phyloP scores from a whole-genome alignment of 2,113 vertebrate genomes.

The Eleginops maclovinus region DNA sequence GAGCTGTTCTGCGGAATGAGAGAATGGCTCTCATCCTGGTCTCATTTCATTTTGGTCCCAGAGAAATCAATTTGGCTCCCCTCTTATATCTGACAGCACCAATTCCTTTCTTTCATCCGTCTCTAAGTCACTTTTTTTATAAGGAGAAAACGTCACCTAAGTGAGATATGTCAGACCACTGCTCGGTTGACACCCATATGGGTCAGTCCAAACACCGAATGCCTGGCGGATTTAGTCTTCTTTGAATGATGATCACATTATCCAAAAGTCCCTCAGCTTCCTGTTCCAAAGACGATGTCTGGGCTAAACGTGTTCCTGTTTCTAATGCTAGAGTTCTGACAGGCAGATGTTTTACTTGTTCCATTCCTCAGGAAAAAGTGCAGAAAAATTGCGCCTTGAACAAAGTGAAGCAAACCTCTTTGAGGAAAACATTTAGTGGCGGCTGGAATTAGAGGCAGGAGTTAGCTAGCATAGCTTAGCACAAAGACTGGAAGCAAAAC shows the following conservation, averaged over 20 bases:
- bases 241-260: neutral
- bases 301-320: neutral
- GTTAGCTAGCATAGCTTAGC: neutral
- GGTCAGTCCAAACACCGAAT: neutral
- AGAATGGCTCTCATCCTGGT: slow-evolving; percentile 27
- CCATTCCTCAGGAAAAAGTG: no score
- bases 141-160: neutral
- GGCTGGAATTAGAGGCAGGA: neutral
- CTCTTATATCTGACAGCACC: slow-evolving; percentile 14
- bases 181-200: neutral
- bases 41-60: slow-evolving; percentile 31
- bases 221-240: neutral
- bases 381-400: no score
- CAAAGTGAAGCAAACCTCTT: no score
- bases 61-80: slow-evolving; percentile 29
- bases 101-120: slow-evolving; percentile 2
- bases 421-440: no score
- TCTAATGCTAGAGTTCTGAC: no score
- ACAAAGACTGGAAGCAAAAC: neutral
- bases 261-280: neutral
- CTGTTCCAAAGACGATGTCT: neutral
- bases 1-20: slow-evolving; percentile 1
- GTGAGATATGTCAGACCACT: slow-evolving; percentile 12
- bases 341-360: no score
- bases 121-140: slow-evolving; percentile 14